Evolutionary conservation across 2,888 invertebrate genomes (phyloP).

Genomic region (Hirtodrosophila duncani): DNA sequence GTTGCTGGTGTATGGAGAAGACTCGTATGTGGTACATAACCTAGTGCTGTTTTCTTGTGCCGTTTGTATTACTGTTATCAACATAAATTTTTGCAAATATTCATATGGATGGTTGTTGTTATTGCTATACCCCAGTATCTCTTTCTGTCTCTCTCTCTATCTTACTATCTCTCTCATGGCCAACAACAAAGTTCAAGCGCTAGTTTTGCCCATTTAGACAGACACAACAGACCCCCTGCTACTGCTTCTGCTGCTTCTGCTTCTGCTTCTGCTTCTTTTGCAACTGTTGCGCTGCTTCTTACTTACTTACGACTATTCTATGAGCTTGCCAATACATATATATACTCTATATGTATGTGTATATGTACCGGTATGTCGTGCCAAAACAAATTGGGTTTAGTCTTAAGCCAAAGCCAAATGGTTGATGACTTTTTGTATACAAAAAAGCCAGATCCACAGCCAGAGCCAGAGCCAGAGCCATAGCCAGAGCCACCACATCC

Average conservation of each 20-base stretch:
- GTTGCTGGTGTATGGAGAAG: too few species aligned
- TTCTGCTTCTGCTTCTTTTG: constrained; percentile 11
- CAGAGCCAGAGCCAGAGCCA: too few species aligned
- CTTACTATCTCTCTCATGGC: background rate
- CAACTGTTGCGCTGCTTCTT: too few species aligned
- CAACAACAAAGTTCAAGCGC: constrained; percentile 11
- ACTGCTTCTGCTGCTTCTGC: constrained; percentile 6
- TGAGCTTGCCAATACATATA: too few species aligned
- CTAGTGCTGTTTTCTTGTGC: too few species aligned
- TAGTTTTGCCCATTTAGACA: constrained; percentile 11
- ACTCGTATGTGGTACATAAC: too few species aligned
- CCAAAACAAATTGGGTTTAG: constrained; percentile 2
- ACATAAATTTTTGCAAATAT: background rate
- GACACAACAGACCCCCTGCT: too few species aligned
- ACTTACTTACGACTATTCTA: too few species aligned
- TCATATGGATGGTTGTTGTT: background rate
- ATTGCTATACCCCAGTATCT: background rate
- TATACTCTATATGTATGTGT: too few species aligned
- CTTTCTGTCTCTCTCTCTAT: background rate
- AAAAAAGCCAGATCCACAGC: too few species aligned
- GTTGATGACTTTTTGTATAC: constrained; percentile 13
- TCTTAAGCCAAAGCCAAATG: constrained; percentile 37
- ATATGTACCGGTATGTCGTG: too few species aligned
- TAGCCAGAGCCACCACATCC: too few species aligned
- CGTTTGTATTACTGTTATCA: background rate